Evolutionary conservation across 2,888 invertebrate species (phyloP).

Genomic region (Augiades crinisus): DNA sequence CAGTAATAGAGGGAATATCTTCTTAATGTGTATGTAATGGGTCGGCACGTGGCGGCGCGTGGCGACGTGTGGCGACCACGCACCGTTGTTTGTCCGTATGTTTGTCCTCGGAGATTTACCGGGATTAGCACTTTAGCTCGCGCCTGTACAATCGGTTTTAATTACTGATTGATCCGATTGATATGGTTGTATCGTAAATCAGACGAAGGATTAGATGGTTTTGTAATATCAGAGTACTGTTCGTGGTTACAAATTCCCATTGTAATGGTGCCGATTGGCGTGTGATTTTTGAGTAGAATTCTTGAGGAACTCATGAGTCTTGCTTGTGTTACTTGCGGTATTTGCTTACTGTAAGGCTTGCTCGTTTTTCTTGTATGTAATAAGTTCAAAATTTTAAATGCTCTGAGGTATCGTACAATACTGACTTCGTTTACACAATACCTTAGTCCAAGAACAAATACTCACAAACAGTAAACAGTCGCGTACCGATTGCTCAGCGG

Average conservation of each 20-base stretch:
- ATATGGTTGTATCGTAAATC: conserved; percentile 63
- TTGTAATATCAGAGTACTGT: conserved; percentile 8
- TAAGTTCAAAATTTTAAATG: too few species aligned
- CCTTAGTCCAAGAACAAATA: too few species aligned
- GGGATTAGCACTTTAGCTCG: conserved; percentile 71
- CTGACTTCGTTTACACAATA: too few species aligned
- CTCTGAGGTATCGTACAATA: too few species aligned
- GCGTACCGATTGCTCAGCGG: conserved; percentile 44
- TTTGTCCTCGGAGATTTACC: conserved; percentile 58
- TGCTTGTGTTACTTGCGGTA: too few species aligned
- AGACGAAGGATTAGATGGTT: conserved; percentile 55
- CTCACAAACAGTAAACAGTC: conserved; percentile 51
- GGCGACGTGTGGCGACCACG: conserved; percentile 54
- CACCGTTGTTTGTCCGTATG: conserved; percentile 45
- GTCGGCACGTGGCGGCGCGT: conserved; percentile 57
- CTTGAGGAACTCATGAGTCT: too few species aligned
- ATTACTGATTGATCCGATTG: conserved; percentile 69
- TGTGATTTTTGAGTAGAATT: too few species aligned
- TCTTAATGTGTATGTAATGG: conserved; percentile 70
- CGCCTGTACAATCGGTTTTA: conserved; percentile 60
- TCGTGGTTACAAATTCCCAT: too few species aligned
- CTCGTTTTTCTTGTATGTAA: too few species aligned
- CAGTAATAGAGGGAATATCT: conserved; percentile 68
- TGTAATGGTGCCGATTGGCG: too few species aligned
- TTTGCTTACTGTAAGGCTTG: too few species aligned